Base-by-base conservation (phyloP, 2,113 vertebrate species). In the Merops nubicus region DNA sequence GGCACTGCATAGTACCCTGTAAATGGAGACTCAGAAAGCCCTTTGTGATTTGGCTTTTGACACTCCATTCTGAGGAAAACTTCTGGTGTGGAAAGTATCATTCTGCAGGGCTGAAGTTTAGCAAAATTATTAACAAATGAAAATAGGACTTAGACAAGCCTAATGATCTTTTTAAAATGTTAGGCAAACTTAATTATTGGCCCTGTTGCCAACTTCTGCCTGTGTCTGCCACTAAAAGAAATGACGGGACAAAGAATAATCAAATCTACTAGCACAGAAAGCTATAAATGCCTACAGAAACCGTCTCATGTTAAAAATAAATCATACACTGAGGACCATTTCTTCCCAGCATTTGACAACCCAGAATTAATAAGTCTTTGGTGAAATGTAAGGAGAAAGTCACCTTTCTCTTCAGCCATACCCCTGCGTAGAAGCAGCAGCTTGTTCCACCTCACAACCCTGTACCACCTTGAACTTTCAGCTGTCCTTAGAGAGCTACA, bases 361-460 rank as follows among this genome's bases (percentile, higher is more conserved):
- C 1, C 3, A 33, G 26, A 51, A 48, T 51, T 9, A 80, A 34
- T 0, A 0, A 73, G 6, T 9, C 56, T 26, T 54, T 28, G 22
- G 29, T 51, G 38, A 62, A 75, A 74, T 15, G 21, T 2, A 28
- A 72, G 18, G 22, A 82, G 47, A 22, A 88, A 28, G 6, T 15
- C 60, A 31, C 22, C 7, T 89, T 85, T 43, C 21, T 60, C 11
- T 65, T 3, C 60, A 87, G 4, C 7, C 8, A 20, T 14, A 67
- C 19, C n/a, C 50, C n/a, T 2, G 6, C 9, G 36, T 12, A 64
- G 50, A 65, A 69, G 14, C 25, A 68, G 69, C 17, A 64, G 0
- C 9, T 56, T 64, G 19, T 28, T 51, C 53, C 22, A 36, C 12
- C 43, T n/a, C 43, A 23, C 7, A n/a, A 40, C 40, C 47, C 57